Evolutionary conservation across 2,888 invertebrate genomes (phyloP), one percentile per base, ranked within the genome.

Genomic region (Drosophila hamatofila): DNA sequence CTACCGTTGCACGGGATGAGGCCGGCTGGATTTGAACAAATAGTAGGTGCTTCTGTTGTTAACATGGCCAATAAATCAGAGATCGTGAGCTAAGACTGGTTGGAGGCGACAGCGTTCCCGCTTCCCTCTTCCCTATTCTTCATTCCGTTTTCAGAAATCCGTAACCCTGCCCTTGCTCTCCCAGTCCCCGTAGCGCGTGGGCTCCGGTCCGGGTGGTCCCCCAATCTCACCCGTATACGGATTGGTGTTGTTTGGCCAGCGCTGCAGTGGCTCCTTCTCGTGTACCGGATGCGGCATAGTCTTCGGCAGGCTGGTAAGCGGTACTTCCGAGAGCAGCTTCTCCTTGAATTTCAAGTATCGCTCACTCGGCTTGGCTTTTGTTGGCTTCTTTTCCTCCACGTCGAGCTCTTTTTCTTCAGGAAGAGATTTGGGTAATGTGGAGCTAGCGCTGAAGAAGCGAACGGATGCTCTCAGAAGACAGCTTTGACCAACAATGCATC

Each of bases 141-240:
- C 1, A 16, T 18, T 21, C n/a, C 4, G 2, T 41, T 54, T 27
- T 68, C 94, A 99, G 93, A 99, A 99, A 94, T 99, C 99, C 11
- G 97, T 94, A 33, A 98, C 98, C 91, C 99, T 94, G 69, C 99
- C 99, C 92, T 99, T 99, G 78, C 98, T 94, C 92, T 99, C 99
- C 99, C 99, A 99, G 93, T 99, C 99, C 0, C 99, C 99, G 93
- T 97, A 99, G 85, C 99, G 94, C n/a, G 99, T 99, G 16, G 99
- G 99, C 94, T 99, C 99, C 0, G 98, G 99, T 7, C 99, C 99
- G 83, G 95, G 94, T 0, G 99, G 99, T 0, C 99, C 99, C 42
- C 97, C 97, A 62, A 97, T 93, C 94, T 99, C 99, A 14, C 99
- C 99, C 16, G 99, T 99, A 67, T 95, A 89, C 5, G 98, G 98